Evolutionary conservation across 2,888 invertebrate species (phyloP).

Genomic region (Andrena dorsata): DNA sequence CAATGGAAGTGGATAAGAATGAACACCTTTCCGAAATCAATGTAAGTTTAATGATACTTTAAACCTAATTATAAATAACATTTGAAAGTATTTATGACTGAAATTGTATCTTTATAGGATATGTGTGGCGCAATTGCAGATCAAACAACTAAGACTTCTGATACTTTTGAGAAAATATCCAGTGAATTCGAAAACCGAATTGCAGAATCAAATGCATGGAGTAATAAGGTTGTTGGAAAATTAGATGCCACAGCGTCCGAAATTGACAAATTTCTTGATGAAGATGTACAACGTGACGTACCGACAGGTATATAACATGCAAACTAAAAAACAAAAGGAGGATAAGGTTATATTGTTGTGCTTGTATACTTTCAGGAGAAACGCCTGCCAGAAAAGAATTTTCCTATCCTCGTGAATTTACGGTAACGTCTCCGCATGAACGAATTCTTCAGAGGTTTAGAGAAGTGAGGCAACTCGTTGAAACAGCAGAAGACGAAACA

Average conservation of each 20-base stretch:
- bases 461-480: slow-evolving; percentile 69
- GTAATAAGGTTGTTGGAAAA: slow-evolving; percentile 76
- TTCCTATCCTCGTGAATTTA: slow-evolving; percentile 88
- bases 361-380: slow-evolving; percentile 85
- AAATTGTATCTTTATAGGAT: slow-evolving; percentile 65
- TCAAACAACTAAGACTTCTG: slow-evolving; percentile 69
- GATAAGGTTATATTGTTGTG: not conserved
- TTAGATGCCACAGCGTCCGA: slow-evolving; percentile 81
- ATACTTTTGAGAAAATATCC: slow-evolving; percentile 71
- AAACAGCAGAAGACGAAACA: slow-evolving; percentile 75
- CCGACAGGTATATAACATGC: slow-evolving; percentile 83
- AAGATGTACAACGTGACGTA: slow-evolving; percentile 84
- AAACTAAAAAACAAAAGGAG: not conserved
- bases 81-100: not conserved
- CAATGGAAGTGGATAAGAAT: slow-evolving; percentile 70
- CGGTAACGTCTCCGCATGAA: slow-evolving; percentile 90
- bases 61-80: not conserved
- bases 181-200: slow-evolving; percentile 79
- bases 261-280: slow-evolving; percentile 84
- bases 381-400: slow-evolving; percentile 90
- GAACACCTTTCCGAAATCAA: slow-evolving; percentile 66
- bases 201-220: slow-evolving; percentile 77
- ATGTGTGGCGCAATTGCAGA: slow-evolving; percentile 70
- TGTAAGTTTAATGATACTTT: slow-evolving; percentile 65
- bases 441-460: slow-evolving; percentile 88